These are phyloP conservation scores for Auanema freiburgensis DNA, from an alignment of 2,888 invertebrate species.

Conservation along the genomic window DNA sequence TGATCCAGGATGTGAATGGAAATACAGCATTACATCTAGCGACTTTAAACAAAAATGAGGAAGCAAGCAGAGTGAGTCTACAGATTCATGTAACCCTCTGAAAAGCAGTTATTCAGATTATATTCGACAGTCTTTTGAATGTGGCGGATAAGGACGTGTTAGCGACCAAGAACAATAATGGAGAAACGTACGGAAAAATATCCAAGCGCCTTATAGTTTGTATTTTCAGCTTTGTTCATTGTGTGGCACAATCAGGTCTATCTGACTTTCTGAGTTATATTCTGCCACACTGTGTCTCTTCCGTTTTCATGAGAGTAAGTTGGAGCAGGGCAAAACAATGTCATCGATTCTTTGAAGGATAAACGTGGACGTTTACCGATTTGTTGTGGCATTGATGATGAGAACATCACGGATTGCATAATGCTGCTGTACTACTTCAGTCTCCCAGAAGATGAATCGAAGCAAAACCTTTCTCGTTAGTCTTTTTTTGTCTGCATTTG, in stretches of 20 bases:
- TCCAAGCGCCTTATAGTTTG: neutral
- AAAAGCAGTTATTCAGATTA: neutral
- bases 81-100: neutral
- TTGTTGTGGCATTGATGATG: slow-evolving; percentile 7
- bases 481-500: too few relatives aligned
- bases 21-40: slow-evolving; percentile 23
- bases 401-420: slow-evolving; percentile 6
- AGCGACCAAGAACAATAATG: neutral
- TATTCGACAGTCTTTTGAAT: neutral
- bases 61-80: slow-evolving; percentile 8
- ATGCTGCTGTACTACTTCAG: slow-evolving; percentile 1
- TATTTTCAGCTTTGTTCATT: slow-evolving; percentile 1
- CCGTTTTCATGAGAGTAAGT: too few relatives aligned
- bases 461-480: too few relatives aligned
- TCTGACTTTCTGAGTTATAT: too few relatives aligned
- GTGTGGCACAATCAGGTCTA: neutral
- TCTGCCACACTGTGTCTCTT: too few relatives aligned
- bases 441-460: too few relatives aligned
- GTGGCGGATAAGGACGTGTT: neutral
- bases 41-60: slow-evolving; percentile 17
- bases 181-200: neutral
- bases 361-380: slow-evolving; percentile 14
- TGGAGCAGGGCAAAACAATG: too few relatives aligned
- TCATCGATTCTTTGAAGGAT: slow-evolving; percentile 8
- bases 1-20: slow-evolving; percentile 14